phyloP scores from a whole-genome alignment of 2,888 invertebrate species.

The Nomada lathburiana region DNA sequence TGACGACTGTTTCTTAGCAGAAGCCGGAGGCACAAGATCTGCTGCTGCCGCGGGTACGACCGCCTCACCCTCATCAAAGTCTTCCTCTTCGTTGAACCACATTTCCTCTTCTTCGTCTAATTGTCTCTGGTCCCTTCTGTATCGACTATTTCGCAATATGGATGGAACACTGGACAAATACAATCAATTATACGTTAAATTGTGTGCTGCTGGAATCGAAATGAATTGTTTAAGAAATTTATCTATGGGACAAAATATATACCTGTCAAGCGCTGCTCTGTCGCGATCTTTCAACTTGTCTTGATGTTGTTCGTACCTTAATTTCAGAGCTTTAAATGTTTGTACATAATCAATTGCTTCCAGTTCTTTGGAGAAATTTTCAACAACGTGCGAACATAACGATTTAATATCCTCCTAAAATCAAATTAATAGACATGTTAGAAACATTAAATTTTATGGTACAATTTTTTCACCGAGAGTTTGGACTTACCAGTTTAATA shows the following conservation, averaged over 20 bases:
- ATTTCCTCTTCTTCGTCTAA: conserved; percentile 99
- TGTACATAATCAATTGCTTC: conserved; percentile 99
- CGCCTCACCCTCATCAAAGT: conserved; percentile 92
- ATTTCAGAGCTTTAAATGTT: conserved; percentile 97
- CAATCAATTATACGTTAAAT: conserved; percentile 11
- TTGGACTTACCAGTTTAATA: conserved; percentile 90
- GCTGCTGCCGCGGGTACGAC: conserved; percentile 85
- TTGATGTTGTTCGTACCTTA: conserved; percentile 95
- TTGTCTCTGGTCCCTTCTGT: conserved; percentile 95
- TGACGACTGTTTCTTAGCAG: conserved; percentile 80
- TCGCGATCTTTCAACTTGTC: conserved; percentile 95
- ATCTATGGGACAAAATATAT: neutral
- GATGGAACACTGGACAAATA: conserved; percentile 89
- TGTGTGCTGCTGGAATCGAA: neutral
- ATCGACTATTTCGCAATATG: conserved; percentile 92
- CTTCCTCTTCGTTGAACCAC: conserved; percentile 99
- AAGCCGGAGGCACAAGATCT: conserved; percentile 82
- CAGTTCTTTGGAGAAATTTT: conserved; percentile 97
- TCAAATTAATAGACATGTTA: conserved; percentile 27
- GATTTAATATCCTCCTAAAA: conserved; percentile 93
- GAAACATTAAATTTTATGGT: neutral
- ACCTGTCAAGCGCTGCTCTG: conserved; percentile 90
- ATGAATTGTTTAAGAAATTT: neutral
- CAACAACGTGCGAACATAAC: conserved; percentile 96
- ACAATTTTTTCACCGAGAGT: neutral